Conservation (phyloP, 2,888 invertebrate genomes). For the Drosophila kokeensis region DNA sequence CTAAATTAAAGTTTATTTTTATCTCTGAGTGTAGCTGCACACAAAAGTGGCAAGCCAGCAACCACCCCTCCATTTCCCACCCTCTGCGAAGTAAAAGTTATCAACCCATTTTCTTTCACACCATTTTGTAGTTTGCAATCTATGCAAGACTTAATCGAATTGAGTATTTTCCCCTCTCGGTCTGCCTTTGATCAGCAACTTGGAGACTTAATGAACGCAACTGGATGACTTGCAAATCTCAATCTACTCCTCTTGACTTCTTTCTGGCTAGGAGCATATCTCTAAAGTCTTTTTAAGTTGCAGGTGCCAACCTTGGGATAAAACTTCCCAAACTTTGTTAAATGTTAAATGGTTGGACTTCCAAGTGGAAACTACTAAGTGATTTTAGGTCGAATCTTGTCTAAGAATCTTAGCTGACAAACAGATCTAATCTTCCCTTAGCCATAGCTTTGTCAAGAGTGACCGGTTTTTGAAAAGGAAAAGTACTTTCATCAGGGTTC, state of each 20-base stretch:
- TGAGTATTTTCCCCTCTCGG: conserved; percentile 26
- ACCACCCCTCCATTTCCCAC: neutral
- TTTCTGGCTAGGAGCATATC: neutral
- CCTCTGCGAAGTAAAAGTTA: neutral
- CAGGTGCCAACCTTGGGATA: no score
- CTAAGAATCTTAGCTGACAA: no score
- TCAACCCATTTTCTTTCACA: neutral
- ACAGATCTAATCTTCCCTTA: no score
- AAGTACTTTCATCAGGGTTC: neutral
- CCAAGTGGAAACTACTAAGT: no score
- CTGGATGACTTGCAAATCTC: conserved; percentile 5
- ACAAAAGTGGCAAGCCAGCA: conserved; percentile 49
- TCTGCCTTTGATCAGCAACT: conserved; percentile 28
- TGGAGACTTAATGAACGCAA: conserved; percentile 48
- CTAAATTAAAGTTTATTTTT: neutral
- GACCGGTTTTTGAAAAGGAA: neutral
- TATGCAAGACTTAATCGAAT: conserved; percentile 60
- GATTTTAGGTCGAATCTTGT: no score
- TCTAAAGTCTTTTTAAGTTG: neutral
- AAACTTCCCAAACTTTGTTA: no score
- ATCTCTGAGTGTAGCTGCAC: neutral
- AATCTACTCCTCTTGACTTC: neutral
- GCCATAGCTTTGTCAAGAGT: neutral
- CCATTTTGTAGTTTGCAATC: conserved; percentile 23
- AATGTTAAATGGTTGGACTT: no score